Conservation (phyloP, 1,140 invertebrate genomes). For the Acromyrmex heyeri region DNA sequence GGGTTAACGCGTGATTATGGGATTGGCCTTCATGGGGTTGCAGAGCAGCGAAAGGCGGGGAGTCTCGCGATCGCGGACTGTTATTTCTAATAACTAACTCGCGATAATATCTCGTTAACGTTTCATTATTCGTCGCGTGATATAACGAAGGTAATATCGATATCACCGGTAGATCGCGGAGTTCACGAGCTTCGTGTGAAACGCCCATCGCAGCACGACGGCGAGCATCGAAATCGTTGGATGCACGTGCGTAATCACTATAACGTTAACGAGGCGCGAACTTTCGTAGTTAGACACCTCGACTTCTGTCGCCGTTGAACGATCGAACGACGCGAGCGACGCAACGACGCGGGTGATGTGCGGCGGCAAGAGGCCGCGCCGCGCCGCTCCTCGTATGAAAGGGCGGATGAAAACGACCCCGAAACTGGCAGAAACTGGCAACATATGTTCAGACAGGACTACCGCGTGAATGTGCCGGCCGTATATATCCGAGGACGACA, state of each 20-base stretch:
- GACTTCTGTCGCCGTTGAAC: conserved; percentile 20
- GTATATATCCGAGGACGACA: conserved; percentile 86
- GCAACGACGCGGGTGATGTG: conserved; percentile 11
- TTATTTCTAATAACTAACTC: not conserved
- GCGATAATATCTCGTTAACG: conserved; percentile 10
- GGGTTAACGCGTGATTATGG: not conserved
- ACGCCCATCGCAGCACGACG: not conserved
- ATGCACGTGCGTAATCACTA: conserved; percentile 42
- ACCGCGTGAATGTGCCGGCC: conserved; percentile 73
- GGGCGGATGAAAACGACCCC: conserved; percentile 68
- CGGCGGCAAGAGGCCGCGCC: not conserved
- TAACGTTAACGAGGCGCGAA: conserved; percentile 55
- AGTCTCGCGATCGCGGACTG: not conserved
- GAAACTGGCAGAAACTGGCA: conserved; percentile 81
- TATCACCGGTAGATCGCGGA: not conserved
- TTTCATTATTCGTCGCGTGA: conserved; percentile 15
- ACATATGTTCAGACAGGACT: conserved; percentile 86
- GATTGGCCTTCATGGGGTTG: not conserved
- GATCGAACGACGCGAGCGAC: conserved; percentile 20
- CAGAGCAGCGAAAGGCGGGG: not conserved
- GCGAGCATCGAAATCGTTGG: conserved; percentile 10
- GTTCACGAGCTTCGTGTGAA: not conserved
- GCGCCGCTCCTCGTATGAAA: not conserved
- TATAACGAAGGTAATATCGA: not conserved
- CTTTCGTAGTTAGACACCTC: conserved; percentile 43